Conservation (phyloP, 2,888 invertebrate genomes). For the Drosophila acutilabella region DNA sequence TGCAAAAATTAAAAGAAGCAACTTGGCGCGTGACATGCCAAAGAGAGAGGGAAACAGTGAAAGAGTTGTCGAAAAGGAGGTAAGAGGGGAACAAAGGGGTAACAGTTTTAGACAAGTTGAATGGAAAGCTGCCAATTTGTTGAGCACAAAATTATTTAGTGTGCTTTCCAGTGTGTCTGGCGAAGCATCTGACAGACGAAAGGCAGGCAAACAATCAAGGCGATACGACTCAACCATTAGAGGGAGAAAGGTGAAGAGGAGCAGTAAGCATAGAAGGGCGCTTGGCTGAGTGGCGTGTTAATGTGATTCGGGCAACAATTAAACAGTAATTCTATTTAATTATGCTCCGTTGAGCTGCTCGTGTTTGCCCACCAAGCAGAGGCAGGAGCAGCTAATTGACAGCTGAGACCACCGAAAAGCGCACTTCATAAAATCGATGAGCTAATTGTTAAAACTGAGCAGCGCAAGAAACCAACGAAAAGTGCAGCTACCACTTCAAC, state of each 20-base stretch:
- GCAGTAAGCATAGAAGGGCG: neutral
- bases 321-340: slow-evolving; percentile 74
- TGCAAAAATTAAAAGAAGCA: slow-evolving; percentile 62
- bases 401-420: slow-evolving; percentile 45
- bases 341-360: slow-evolving; percentile 53
- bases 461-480: slow-evolving; percentile 31
- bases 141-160: slow-evolving; percentile 56
- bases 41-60: neutral
- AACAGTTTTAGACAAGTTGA: slow-evolving; percentile 62
- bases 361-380: slow-evolving; percentile 31
- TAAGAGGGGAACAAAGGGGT: neutral
- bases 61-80: neutral
- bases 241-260: neutral
- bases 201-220: slow-evolving; percentile 31
- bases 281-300: slow-evolving; percentile 58
- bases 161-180: slow-evolving; percentile 23
- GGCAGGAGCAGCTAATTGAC: slow-evolving; percentile 59
- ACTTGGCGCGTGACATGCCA: slow-evolving; percentile 35
- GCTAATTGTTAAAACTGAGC: slow-evolving; percentile 55
- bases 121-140: slow-evolving; percentile 71
- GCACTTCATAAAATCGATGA: slow-evolving; percentile 64
- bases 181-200: slow-evolving; percentile 37
- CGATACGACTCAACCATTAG: neutral
- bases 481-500: slow-evolving; percentile 52
- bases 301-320: slow-evolving; percentile 68